Percentiles rank a stretch among this genome's conserved stretches.
Evolutionary conservation across 2,888 invertebrate genomes (phyloP).

Genomic region (Zaprionus obscuricornis): DNA sequence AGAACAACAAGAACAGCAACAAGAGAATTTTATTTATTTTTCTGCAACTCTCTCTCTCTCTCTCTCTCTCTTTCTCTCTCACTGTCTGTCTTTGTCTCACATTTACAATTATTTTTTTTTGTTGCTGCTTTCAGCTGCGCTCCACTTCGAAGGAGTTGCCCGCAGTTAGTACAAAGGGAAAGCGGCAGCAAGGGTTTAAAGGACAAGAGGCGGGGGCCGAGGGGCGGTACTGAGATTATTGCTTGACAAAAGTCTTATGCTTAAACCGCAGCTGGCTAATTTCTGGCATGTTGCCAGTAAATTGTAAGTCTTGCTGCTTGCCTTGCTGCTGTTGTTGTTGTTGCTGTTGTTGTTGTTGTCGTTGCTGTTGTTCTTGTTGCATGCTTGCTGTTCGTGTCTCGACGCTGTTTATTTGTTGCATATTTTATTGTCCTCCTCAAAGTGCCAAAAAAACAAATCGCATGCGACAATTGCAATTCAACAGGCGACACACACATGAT

Average conservation of each 20-base stretch:
- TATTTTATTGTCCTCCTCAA: constrained; percentile 42
- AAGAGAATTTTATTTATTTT: no score
- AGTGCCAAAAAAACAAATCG: constrained; percentile 58
- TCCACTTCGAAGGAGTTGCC: no score
- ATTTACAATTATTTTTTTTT: no score
- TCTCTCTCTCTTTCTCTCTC: no score
- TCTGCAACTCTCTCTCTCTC: no score
- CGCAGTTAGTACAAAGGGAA: no score
- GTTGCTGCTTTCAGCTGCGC: no score
- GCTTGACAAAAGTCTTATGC: constrained; percentile 42
- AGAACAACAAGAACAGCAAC: no score
- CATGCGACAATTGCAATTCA: constrained; percentile 43
- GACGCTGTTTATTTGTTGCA: constrained; percentile 68
- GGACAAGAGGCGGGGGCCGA: neutral
- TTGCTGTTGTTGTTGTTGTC: constrained; percentile 2
- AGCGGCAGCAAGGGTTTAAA: no score
- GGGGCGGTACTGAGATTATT: neutral
- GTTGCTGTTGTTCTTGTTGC: neutral
- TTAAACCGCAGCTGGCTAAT: constrained; percentile 57
- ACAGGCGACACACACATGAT: constrained; percentile 14
- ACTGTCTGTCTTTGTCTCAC: no score
- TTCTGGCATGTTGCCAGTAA: constrained; percentile 58
- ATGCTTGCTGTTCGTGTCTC: constrained; percentile 1
- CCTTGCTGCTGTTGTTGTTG: constrained; percentile 3
- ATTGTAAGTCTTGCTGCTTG: constrained; percentile 7